Evolutionary conservation across 2,797 vertebrate genomes (phyloP).

Genomic region (Crocodylus rhombifer): DNA sequence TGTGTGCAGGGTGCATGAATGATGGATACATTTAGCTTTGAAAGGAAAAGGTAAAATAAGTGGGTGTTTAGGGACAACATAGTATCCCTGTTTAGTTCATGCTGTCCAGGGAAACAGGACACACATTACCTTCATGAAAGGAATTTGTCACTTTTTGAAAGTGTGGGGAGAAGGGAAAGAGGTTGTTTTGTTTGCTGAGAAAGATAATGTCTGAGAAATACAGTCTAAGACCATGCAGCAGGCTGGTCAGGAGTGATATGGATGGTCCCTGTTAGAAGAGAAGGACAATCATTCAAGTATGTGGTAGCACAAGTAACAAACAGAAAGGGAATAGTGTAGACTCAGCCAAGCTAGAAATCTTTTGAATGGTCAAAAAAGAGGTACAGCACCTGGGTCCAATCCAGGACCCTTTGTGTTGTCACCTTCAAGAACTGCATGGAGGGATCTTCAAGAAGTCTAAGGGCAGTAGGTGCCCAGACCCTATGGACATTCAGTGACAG

Average conservation of each 20-base stretch:
- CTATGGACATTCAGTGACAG: neutral
- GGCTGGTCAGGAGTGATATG: neutral
- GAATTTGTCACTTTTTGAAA: neutral
- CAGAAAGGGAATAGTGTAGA: fast-evolving
- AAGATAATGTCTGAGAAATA: neutral
- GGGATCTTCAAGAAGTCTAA: neutral
- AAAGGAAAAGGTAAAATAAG: neutral
- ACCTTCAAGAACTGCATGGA: neutral
- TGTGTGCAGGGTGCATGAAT: neutral
- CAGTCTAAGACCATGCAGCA: neutral
- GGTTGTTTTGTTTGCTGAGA: neutral
- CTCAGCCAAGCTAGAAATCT: constrained; percentile 3
- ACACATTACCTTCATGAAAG: neutral
- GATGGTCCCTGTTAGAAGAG: constrained; percentile 20
- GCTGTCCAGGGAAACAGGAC: neutral
- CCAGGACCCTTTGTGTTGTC: fast-evolving
- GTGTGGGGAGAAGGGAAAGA: neutral
- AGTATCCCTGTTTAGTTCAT: neutral
- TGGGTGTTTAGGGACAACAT: neutral
- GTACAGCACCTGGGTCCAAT: neutral
- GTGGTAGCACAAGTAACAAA: neutral
- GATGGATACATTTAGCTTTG: neutral
- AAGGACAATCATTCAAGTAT: neutral
- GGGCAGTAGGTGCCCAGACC: neutral
- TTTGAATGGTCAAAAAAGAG: fast-evolving